Percentiles rank a stretch among this genome's conserved stretches.
Conservation (phyloP, 2,888 invertebrate genomes). For the Hartigia nigra region DNA sequence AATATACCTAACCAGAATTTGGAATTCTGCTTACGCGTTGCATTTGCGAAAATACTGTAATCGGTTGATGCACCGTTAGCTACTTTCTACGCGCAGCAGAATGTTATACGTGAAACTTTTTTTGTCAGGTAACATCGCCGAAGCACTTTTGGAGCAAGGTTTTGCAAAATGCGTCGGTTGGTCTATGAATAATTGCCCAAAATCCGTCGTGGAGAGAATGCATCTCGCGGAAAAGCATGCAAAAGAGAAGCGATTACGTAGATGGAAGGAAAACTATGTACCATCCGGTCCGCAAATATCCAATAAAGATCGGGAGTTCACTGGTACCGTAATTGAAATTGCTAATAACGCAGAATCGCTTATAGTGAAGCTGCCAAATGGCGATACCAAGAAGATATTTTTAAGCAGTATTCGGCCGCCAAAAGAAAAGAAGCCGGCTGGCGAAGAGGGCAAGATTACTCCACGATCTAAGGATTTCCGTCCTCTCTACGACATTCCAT, state of each 20-base stretch:
- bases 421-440: slow-evolving; percentile 71
- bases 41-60: neutral
- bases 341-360: slow-evolving; percentile 91
- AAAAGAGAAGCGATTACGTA: slow-evolving; percentile 85
- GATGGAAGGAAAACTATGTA: slow-evolving; percentile 90
- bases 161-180: slow-evolving; percentile 95
- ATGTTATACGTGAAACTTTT: neutral
- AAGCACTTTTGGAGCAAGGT: slow-evolving; percentile 88
- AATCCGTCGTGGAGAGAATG: slow-evolving; percentile 83
- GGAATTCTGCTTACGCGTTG: neutral
- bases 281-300: slow-evolving; percentile 76
- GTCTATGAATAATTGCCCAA: slow-evolving; percentile 83
- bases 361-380: slow-evolving; percentile 83
- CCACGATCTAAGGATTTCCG: slow-evolving; percentile 81
- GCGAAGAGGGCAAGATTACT: slow-evolving; percentile 77
- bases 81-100: neutral
- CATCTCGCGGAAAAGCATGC: slow-evolving; percentile 87
- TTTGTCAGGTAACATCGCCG: slow-evolving; percentile 85
- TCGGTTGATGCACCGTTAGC: neutral
- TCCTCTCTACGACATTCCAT: slow-evolving; percentile 97
- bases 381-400: slow-evolving; percentile 89
- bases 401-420: slow-evolving; percentile 96
- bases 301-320: slow-evolving; percentile 77
- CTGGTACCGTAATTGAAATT: slow-evolving; percentile 87
- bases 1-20: neutral